These are phyloP conservation scores for Hoplodrina blanda DNA, from an alignment of 2,888 invertebrate species.

Conservation along the genomic window DNA sequence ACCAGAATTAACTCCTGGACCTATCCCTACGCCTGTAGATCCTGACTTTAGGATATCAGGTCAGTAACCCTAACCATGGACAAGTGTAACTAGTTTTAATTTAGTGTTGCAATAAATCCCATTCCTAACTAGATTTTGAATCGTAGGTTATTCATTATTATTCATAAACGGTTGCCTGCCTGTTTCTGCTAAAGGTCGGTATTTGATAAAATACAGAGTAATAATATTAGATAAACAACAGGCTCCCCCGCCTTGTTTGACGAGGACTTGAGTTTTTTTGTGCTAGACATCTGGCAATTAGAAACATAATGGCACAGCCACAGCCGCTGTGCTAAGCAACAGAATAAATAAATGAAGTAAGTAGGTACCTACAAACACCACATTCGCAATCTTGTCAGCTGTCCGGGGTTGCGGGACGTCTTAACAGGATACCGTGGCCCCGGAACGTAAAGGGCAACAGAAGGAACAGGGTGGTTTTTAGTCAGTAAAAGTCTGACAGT, in stretches of 20 bases:
- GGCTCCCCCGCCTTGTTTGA: slow-evolving; percentile 49
- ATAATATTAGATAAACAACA: slow-evolving; percentile 31
- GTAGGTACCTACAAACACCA: not conserved
- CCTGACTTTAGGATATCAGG: slow-evolving; percentile 88
- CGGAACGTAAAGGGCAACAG: too few species aligned
- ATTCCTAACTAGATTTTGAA: slow-evolving; percentile 38
- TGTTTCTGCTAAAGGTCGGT: slow-evolving; percentile 7
- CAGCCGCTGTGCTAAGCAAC: not conserved
- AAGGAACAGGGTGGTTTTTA: too few species aligned
- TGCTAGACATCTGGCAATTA: slow-evolving; percentile 45
- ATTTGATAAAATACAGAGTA: slow-evolving; percentile 36
- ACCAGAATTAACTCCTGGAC: slow-evolving; percentile 87
- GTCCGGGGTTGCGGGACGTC: too few species aligned
- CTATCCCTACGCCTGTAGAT: slow-evolving; percentile 84
- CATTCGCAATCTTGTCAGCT: slow-evolving; percentile 45
- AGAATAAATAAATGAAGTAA: not conserved
- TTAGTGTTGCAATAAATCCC: slow-evolving; percentile 4
- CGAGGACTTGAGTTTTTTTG: slow-evolving; percentile 42
- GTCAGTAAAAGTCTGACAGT: too few species aligned
- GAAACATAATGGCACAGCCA: slow-evolving; percentile 12
- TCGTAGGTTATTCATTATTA: slow-evolving; percentile 15
- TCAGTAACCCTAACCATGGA: slow-evolving; percentile 63
- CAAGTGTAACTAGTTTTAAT: slow-evolving; percentile 2
- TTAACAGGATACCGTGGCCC: too few species aligned
- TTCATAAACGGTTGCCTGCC: slow-evolving; percentile 16